Base-by-base conservation (phyloP, 2,797 vertebrate species). In the Hoplostethus atlanticus region DNA sequence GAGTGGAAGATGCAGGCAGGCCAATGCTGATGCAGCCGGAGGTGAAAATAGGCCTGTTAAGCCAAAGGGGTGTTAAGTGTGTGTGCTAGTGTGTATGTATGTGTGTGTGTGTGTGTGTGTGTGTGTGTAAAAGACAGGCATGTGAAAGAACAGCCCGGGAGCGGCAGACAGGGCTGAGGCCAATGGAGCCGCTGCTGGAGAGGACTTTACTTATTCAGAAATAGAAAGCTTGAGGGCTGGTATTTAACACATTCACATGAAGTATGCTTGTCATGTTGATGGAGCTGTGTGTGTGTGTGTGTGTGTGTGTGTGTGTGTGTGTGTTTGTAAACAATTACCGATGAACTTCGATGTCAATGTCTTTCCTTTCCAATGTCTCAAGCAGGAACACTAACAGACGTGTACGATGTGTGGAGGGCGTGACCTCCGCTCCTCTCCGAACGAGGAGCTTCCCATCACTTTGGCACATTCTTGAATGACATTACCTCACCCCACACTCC, bases 201-300 rank as follows among this genome's bases (percentile, higher is more conserved):
- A 66, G 73, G 56, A 80, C 80, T 69, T 91, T 79, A 89, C 67
- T 90, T 90, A 87, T 91, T 89, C 78, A 89, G 87, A 59, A 86
- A 78, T 15, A 38, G 68, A 77, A 56, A 67, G 77, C 77, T 80
- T 0, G 0, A 59, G 71, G 88, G 71, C 62, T 69, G 65, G 1
- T 74, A 77, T 77, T 77, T 25, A 72, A 57, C 68, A 75, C 62
- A 58, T 47, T 80, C 64, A 61, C 59, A 44, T 28, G 47, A 47
- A 51, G 52, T 13, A 16, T 53, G 50, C 53, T 51, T 40, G 50
- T 64, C 42, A 60, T 48, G 55, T 16, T 59, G 55, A 53, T 60
- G 40, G 38, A 34, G 15, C 21, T 47, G 69, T 52, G 52, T 17
- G 28, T 54, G 11, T 34, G 36, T 68, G 51, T 34, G 11, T 56